Evolutionary conservation across 2,113 vertebrate genomes (phyloP).

Genomic region (Equus przewalskii): DNA sequence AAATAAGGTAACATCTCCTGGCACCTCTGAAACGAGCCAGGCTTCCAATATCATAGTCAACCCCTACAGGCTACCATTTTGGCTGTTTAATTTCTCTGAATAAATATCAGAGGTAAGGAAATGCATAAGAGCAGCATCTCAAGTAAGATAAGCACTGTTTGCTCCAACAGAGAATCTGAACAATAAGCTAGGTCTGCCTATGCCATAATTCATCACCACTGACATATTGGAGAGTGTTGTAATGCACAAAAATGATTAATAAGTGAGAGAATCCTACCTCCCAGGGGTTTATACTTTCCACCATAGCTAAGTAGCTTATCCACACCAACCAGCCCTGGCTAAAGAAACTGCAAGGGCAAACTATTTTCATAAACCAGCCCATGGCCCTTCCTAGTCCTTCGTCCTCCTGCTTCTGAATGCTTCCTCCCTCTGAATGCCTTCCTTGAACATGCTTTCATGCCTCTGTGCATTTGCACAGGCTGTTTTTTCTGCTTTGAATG

Average conservation of each 20-base stretch:
- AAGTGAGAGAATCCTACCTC: background rate
- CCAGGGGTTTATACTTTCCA: background rate
- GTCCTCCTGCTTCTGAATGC: too few species aligned
- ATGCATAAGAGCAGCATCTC: background rate
- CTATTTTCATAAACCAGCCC: background rate
- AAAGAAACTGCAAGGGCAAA: background rate
- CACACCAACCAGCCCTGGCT: background rate
- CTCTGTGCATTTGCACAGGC: background rate
- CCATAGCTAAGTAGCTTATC: background rate
- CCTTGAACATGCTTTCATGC: background rate
- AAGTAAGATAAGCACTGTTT: background rate
- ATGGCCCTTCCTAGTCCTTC: background rate
- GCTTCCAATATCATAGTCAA: conserved; percentile 41
- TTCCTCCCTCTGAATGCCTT: background rate
- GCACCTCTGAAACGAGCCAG: conserved; percentile 43
- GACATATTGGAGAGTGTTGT: background rate
- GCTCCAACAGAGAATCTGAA: background rate
- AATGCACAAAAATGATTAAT: background rate
- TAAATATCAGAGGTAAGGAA: conserved; percentile 71
- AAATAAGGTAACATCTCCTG: background rate
- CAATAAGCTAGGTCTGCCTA: background rate
- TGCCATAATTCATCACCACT: background rate
- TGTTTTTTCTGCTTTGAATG: background rate
- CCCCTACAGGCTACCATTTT: conserved; percentile 35
- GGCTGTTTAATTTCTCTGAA: conserved; percentile 71